Conservation (phyloP, 1,140 invertebrate species). For the Delia radicum region DNA sequence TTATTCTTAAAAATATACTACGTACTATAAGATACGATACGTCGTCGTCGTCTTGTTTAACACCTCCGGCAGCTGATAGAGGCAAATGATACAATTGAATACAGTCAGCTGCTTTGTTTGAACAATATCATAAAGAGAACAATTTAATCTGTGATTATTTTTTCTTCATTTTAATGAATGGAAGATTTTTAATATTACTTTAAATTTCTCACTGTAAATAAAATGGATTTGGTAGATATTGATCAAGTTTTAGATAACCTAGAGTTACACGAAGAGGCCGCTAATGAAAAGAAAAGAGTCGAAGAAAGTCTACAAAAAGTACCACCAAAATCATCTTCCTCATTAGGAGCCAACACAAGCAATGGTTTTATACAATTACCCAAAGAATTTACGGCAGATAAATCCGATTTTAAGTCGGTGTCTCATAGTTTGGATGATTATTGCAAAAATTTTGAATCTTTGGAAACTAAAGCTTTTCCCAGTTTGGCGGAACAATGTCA, state of each 20-base stretch:
- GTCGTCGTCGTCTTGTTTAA: no score
- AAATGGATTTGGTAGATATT: constrained; percentile 67
- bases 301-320: constrained; percentile 59
- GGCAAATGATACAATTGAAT: not conserved
- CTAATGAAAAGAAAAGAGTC: constrained; percentile 46
- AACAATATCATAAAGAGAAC: no score
- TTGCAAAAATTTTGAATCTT: constrained; percentile 58
- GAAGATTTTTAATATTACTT: not conserved
- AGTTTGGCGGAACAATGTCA: not conserved
- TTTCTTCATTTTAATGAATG: not conserved
- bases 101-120: not conserved
- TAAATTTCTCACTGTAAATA: not conserved
- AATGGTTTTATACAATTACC: constrained; percentile 24
- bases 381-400: constrained; percentile 17
- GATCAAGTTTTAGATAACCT: constrained; percentile 87
- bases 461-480: constrained; percentile 31
- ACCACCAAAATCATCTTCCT: constrained; percentile 28
- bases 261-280: constrained; percentile 58
- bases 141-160: no score
- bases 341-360: constrained; percentile 27
- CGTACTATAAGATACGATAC: no score
- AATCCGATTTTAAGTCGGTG: constrained; percentile 43
- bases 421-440: constrained; percentile 65
- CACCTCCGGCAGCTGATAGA: constrained; percentile 9
- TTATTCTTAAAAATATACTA: not conserved